Conservation (phyloP, 2,113 vertebrate genomes). For the Leucosticte australis region DNA sequence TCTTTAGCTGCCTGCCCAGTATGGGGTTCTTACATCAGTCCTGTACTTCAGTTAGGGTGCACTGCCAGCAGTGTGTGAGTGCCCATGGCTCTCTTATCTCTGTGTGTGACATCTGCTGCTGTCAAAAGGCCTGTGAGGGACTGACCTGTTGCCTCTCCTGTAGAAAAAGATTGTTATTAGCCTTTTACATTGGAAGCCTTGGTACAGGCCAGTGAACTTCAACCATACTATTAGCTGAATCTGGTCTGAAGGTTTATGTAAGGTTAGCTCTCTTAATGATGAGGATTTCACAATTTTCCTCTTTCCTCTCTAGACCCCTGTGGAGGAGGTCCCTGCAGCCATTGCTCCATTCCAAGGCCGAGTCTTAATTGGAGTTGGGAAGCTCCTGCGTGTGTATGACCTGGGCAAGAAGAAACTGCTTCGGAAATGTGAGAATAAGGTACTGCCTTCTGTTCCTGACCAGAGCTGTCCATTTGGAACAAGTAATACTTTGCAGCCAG, state of each 20-base stretch:
- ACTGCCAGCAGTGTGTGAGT: neutral
- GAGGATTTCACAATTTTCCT: neutral
- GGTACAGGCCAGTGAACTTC: neutral
- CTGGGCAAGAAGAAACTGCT: conserved; percentile 97
- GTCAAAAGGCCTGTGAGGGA: neutral
- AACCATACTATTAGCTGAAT: neutral
- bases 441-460: conserved; percentile 30
- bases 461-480: neutral
- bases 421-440: conserved; percentile 98
- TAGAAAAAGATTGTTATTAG: neutral
- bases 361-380: conserved; percentile 91
- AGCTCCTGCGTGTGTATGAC: conserved; percentile 94
- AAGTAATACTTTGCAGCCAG: neutral
- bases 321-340: conserved; percentile 94
- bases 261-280: neutral
- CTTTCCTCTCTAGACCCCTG: conserved; percentile 81
- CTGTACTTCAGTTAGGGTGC: neutral
- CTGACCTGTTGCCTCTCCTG: neutral
- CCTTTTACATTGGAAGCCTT: neutral
- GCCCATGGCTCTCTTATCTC: neutral
- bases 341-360: conserved; percentile 95
- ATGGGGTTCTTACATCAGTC: neutral
- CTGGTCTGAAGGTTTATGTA: neutral
- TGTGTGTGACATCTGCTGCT: neutral
- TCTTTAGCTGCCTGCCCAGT: neutral